phyloP scores from a whole-genome alignment of 2,888 invertebrate genomes.

The Acanthosepion lycidas region DNA sequence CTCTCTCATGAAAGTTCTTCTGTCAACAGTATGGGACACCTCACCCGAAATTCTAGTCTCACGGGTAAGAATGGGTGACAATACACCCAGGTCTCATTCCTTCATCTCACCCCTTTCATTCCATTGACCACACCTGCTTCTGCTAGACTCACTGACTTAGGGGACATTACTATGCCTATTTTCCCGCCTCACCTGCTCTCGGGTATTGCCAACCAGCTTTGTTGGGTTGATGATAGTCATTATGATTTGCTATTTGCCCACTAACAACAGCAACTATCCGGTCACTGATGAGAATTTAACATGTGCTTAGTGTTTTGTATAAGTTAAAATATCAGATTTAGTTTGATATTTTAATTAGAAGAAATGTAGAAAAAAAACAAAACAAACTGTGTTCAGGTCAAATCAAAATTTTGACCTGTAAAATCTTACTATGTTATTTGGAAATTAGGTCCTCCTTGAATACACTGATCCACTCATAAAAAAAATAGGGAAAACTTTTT shows the following conservation, averaged over 20 bases:
- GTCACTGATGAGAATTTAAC: background rate
- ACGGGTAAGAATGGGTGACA: conserved; percentile 66
- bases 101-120: background rate
- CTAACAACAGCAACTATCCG: background rate
- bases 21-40: conserved; percentile 91
- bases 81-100: conserved; percentile 16
- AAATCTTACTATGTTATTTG: no score
- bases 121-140: conserved; percentile 2
- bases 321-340: background rate
- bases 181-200: background rate
- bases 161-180: background rate
- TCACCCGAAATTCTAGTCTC: conserved; percentile 85
- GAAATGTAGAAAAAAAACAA: no score
- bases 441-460: no score
- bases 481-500: no score
- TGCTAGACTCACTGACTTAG: background rate
- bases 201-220: background rate
- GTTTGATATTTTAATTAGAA: no score
- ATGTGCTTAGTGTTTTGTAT: background rate
- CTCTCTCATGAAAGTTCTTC: conserved; percentile 95
- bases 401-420: no score
- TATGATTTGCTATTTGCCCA: background rate
- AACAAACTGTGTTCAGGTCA: no score
- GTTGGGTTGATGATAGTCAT: background rate
- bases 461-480: no score